phyloP scores from a whole-genome alignment of 2,113 vertebrate species.

The Euleptes europaea region DNA sequence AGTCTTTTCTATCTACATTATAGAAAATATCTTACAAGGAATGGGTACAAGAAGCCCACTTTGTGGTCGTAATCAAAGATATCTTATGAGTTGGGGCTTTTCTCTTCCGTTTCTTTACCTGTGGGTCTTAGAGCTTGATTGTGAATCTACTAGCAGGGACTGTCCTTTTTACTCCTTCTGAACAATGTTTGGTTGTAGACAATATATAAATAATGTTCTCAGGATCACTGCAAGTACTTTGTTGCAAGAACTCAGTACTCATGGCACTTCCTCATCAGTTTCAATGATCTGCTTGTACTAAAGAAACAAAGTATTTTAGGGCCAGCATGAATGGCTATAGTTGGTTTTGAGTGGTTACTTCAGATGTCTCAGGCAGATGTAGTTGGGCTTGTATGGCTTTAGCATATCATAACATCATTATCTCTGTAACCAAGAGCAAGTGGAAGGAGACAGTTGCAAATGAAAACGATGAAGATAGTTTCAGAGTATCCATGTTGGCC shows the following conservation, averaged over 20 bases:
- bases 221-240: neutral
- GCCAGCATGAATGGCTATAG: neutral
- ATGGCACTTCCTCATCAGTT: neutral
- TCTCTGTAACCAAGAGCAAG: neutral
- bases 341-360: neutral
- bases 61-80: neutral
- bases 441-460: neutral
- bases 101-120: neutral
- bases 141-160: neutral
- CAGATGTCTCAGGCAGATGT: neutral
- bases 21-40: neutral
- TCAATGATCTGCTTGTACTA: neutral
- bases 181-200: too few species aligned
- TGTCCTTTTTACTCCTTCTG: neutral
- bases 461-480: neutral
- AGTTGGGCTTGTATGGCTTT: neutral
- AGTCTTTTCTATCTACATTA: neutral
- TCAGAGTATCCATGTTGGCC: too few species aligned
- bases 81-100: neutral
- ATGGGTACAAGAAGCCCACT: neutral
- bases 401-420: neutral
- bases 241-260: neutral
- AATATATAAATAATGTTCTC: neutral
- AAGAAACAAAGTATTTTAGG: neutral
- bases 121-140: neutral